Evolutionary conservation across 2,797 vertebrate species (phyloP).

Genomic region (Nyctibius grandis): DNA sequence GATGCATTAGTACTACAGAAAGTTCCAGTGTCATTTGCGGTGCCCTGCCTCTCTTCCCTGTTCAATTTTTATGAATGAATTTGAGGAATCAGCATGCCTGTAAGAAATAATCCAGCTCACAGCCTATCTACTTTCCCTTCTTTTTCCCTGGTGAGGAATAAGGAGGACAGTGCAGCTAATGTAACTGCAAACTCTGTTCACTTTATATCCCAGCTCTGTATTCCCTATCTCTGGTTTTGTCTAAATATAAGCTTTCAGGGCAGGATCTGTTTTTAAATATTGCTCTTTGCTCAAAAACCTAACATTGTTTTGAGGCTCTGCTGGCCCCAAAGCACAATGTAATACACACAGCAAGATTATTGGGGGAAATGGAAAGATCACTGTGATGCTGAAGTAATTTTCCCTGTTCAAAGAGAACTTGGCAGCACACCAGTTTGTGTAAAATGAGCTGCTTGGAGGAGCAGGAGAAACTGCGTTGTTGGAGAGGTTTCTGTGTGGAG

Average conservation of each 20-base stretch:
- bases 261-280: background rate
- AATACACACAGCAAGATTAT: background rate
- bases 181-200: background rate
- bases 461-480: background rate
- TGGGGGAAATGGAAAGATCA: background rate
- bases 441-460: background rate
- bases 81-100: background rate
- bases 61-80: background rate
- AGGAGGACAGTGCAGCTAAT: background rate
- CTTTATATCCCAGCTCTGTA: background rate
- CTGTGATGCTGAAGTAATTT: background rate
- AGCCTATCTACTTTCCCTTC: background rate
- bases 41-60: background rate
- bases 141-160: background rate
- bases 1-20: background rate
- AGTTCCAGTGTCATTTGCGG: background rate
- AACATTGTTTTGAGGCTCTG: background rate
- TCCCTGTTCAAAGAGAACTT: constrained; percentile 5
- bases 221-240: background rate
- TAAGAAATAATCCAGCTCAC: background rate
- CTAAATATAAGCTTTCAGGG: background rate
- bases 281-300: background rate
- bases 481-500: background rate
- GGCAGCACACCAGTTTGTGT: background rate
- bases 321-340: background rate